Base-by-base conservation (phyloP, 2,888 invertebrate genomes). In the Protophormia terraenovae region DNA sequence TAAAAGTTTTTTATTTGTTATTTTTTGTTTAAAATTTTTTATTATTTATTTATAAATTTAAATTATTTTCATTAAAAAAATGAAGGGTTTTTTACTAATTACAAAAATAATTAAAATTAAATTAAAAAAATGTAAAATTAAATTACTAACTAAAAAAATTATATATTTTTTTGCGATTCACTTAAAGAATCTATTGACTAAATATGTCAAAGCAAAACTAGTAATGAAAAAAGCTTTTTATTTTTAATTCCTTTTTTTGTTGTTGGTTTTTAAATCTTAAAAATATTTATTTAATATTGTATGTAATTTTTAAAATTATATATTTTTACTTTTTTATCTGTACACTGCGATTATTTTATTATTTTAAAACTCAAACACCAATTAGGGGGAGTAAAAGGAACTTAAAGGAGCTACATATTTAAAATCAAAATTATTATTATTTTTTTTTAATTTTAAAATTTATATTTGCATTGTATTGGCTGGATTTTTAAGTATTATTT, bases 381-480 rank as follows among this genome's bases (percentile, higher is more conserved):
- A 47, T 45, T 38, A 22, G 0, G 19, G 50, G 50, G 3, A 58
- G n/a, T 47, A 19, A 29, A 69, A 76, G 60, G 75, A 83, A 78
- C 72, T 60, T 60, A 82, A 64, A 29, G 1, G 14, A 67, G 19
- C 66, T 66, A 77, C 41, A 69, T 24, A 47, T 62, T 78, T 72
- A 47, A 35, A 79, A 64, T 67, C 14, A 62, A 66, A 50, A 14
- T 69, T 53, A 12, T 41, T 47, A 8, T 32, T 72, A n/a, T 62
- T 53, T 22, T 14, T 55, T 32, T 32, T 32, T 58, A 1, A 41
- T 19, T 67, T 62, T 62, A 58, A 71, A 62, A 35, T 58, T 35
- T 58, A 41, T 85, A 69, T 73, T 85, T 85, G 84, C 84, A 85
- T 85, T 82, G 78, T 82, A 82, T 75, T 85, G 85, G 81, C 85